phyloP scores from a whole-genome alignment of 1,140 invertebrate genomes.

The Eulimnadia texana region DNA sequence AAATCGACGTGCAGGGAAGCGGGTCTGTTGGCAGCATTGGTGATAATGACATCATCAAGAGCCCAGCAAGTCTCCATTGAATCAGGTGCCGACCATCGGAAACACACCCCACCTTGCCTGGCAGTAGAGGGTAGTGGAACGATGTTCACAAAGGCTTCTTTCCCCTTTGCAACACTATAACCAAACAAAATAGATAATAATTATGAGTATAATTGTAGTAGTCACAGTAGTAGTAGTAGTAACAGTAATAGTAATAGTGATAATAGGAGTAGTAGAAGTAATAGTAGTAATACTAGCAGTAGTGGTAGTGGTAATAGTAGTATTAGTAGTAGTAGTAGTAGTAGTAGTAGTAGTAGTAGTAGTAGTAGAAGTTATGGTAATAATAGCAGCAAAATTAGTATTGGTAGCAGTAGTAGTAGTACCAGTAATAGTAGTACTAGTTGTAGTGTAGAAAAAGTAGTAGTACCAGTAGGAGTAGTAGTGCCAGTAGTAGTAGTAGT shows the following conservation, averaged over 20 bases:
- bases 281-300: neutral
- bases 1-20: conserved; percentile 27
- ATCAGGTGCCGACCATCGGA: conserved; percentile 23
- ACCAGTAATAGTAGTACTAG: neutral
- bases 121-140: conserved; percentile 26
- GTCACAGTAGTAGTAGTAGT: neutral
- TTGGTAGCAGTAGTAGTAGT: neutral
- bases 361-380: neutral
- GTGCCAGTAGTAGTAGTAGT: too few species aligned
- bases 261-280: neutral
- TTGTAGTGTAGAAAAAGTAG: neutral
- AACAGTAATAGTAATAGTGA: neutral
- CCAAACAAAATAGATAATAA: neutral
- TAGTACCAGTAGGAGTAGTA: neutral
- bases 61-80: conserved; percentile 27
- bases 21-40: conserved; percentile 27
- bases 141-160: conserved; percentile 25
- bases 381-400: neutral
- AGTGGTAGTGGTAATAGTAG: neutral
- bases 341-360: neutral
- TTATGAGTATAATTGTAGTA: neutral
- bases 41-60: conserved; percentile 30
- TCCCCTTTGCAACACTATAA: neutral
- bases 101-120: conserved; percentile 25
- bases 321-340: neutral